Conservation (phyloP, 2,888 invertebrate species). For the Lepidochrysops patricia region DNA sequence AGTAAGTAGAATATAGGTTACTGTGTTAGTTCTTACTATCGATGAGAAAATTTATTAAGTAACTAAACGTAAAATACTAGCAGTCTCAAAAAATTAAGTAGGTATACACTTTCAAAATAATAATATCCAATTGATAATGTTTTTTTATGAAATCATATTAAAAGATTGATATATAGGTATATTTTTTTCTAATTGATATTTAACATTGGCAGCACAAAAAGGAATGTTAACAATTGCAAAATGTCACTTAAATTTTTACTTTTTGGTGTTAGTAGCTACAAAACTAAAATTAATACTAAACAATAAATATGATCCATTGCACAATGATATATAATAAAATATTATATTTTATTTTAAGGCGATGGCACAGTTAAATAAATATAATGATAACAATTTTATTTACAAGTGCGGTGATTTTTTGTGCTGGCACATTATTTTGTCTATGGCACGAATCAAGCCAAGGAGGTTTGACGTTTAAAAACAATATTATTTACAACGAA, state of each 20-base stretch:
- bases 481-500: constrained; percentile 51
- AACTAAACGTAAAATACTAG: constrained; percentile 35
- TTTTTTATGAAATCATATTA: too few species aligned
- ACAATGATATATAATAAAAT: too few species aligned
- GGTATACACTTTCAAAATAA: constrained; percentile 29
- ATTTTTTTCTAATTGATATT: background rate
- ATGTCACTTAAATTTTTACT: constrained; percentile 42
- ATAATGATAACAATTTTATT: constrained; percentile 37
- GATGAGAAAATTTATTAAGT: constrained; percentile 25
- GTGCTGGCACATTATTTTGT: constrained; percentile 29
- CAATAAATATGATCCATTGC: constrained; percentile 59
- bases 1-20: constrained; percentile 17
- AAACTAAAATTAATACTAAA: constrained; percentile 46
- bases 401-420: constrained; percentile 30
- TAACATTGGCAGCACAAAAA: background rate
- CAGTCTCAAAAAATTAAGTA: constrained; percentile 54
- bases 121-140: background rate
- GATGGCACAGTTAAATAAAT: constrained; percentile 64
- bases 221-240: constrained; percentile 14
- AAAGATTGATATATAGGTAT: too few species aligned
- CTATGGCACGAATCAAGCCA: constrained; percentile 61
- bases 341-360: constrained; percentile 29
- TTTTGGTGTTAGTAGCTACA: constrained; percentile 71
- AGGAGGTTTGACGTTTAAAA: constrained; percentile 38
- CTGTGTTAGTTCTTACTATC: constrained; percentile 25